A percentile compares a stretch with the other conserved stretches of the same genome.
These are phyloP conservation scores for Paracentrotus lividus DNA, from an alignment of 53 echinoderm and acorn worm species.

Conservation along the genomic window DNA sequence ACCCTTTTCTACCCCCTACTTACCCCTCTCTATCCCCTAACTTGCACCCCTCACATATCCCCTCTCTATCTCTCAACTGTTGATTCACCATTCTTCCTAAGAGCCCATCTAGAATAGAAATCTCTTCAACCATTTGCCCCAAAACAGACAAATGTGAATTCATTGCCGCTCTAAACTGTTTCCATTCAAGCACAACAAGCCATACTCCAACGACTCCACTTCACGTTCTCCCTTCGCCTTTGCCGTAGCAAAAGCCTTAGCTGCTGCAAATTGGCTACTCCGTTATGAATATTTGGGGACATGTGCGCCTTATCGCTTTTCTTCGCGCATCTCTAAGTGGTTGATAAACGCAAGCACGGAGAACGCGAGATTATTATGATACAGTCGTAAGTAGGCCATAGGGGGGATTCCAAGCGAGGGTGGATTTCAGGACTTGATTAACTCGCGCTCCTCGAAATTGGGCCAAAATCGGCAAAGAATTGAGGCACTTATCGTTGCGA, in stretches of 20 bases:
- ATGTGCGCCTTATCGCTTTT: constrained; percentile 47
- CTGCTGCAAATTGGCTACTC: constrained; percentile 47
- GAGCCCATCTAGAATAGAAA: neutral
- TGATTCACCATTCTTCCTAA: neutral
- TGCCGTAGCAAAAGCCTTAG: no score
- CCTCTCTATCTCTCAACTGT: neutral
- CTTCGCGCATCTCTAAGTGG: constrained; percentile 56
- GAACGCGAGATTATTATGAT: constrained; percentile 61
- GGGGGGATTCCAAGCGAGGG: constrained; percentile 28
- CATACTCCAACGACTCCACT: neutral
- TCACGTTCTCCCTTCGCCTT: constrained; percentile 21
- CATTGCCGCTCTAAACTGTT: constrained; percentile 17
- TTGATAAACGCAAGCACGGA: constrained; percentile 56
- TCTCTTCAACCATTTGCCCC: neutral
- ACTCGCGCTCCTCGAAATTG: constrained; percentile 62
- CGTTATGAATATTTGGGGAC: constrained; percentile 70
- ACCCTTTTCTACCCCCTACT: neutral
- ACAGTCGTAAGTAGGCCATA: constrained; percentile 65
- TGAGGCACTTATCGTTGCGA: constrained; percentile 56
- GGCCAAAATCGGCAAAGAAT: constrained; percentile 72
- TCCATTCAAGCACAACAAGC: constrained; percentile 2
- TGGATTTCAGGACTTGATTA: constrained; percentile 61
- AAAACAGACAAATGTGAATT: constrained; percentile 35
- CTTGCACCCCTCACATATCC: no score
- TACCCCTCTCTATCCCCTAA: neutral